Conservation (phyloP, 2,113 vertebrate species). For the Hyla sarda region DNA sequence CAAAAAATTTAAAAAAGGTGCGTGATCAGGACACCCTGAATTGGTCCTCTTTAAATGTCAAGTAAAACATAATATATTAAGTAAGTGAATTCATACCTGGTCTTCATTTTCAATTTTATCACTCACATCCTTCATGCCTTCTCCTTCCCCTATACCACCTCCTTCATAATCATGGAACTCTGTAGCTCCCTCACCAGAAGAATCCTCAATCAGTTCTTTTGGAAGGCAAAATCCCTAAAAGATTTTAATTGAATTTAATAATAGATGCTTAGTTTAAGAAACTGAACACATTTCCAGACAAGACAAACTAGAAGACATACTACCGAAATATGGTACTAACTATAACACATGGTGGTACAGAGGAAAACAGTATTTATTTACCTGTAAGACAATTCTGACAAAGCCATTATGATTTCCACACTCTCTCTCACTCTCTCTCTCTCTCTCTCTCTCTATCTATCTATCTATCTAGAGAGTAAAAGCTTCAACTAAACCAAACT, state of each 20-base stretch:
- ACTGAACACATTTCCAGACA: background rate
- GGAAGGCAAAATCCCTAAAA: constrained; percentile 94
- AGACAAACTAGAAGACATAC: background rate
- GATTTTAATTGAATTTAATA: background rate
- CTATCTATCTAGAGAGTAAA: no score
- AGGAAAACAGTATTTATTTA: background rate
- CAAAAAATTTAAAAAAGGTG: no score
- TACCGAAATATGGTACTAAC: no score
- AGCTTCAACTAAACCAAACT: no score
- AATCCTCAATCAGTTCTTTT: constrained; percentile 86
- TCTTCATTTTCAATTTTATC: constrained; percentile 96
- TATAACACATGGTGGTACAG: no score
- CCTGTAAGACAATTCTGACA: no score
- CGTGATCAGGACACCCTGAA: no score
- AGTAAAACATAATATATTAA: no score
- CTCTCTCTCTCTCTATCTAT: no score
- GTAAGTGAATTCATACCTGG: constrained; percentile 83
- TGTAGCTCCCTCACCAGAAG: constrained; percentile 85
- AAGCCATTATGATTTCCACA: no score
- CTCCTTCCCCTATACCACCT: constrained; percentile 93
- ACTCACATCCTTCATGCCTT: constrained; percentile 93
- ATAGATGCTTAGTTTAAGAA: background rate
- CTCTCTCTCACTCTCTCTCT: no score
- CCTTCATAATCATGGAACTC: constrained; percentile 94
- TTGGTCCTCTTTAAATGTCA: no score